These are phyloP conservation scores for Oenanthe oenanthe DNA, from an alignment of 2,113 vertebrate genomes.

Conservation along the genomic window DNA sequence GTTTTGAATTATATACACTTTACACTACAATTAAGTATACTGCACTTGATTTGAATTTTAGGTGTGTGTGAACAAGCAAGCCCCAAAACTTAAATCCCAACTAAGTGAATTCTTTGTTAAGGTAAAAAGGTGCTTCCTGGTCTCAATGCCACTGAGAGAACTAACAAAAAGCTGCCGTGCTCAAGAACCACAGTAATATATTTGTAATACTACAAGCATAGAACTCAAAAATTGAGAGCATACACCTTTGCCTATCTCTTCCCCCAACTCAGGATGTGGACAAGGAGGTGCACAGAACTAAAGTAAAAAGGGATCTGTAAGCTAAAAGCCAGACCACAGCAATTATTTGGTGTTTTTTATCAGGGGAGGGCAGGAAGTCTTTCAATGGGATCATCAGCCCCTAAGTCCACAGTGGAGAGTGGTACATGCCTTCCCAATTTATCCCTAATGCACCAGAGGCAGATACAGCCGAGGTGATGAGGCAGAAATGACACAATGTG, in stretches of 20 bases:
- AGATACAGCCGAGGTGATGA: background rate
- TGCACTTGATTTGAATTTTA: background rate
- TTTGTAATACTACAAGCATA: background rate
- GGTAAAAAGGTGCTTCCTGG: background rate
- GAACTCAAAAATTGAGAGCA: background rate
- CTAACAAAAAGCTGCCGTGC: background rate
- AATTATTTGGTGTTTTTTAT: background rate
- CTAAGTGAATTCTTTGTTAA: background rate
- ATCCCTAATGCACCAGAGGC: fast-evolving
- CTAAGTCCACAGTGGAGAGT: background rate
- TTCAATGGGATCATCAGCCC: background rate
- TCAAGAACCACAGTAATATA: background rate
- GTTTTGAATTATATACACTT: background rate
- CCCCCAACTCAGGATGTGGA: background rate
- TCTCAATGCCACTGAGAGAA: background rate
- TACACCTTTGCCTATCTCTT: background rate
- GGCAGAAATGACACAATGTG: background rate
- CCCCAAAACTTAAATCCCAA: background rate
- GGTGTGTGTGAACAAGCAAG: background rate
- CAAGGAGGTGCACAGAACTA: background rate
- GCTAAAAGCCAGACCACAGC: background rate
- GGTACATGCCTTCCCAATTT: background rate
- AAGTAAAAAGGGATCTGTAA: background rate
- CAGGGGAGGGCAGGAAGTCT: background rate
- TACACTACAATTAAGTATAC: background rate